These are phyloP conservation scores for Meteorus colon DNA, from an alignment of 2,888 invertebrate genomes.

Conservation along the genomic window DNA sequence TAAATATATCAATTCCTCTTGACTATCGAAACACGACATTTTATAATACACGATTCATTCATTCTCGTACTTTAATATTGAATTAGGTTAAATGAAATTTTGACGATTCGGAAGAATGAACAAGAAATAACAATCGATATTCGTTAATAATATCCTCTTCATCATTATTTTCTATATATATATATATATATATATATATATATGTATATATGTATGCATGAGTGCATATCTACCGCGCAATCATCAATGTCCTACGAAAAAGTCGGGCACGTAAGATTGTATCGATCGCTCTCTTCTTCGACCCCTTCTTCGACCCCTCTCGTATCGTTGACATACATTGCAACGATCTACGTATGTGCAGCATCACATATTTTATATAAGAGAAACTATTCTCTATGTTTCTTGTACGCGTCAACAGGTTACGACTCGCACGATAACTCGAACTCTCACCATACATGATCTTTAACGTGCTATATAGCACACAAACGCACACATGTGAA, in stretches of 20 bases:
- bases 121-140: background rate
- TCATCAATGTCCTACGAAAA: conserved; percentile 54
- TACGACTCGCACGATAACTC: conserved; percentile 11
- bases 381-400: conserved; percentile 19
- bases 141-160: background rate
- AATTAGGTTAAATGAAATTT: background rate
- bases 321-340: background rate
- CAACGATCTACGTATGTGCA: background rate
- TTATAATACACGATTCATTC: background rate
- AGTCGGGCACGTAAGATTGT: conserved; percentile 50
- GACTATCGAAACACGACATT: conserved; percentile 68
- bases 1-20: conserved; percentile 65
- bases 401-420: conserved; percentile 28
- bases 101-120: background rate
- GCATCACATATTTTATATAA: background rate
- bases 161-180: conserved; percentile 38
- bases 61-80: background rate
- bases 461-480: conserved; percentile 19
- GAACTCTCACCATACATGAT: conserved; percentile 32
- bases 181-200: background rate
- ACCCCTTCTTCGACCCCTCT: background rate
- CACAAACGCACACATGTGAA: background rate
- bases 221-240: conserved; percentile 47
- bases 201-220: background rate
- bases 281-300: conserved; percentile 33